Conservation (phyloP, 2,113 vertebrate species). For the Colius striatus region DNA sequence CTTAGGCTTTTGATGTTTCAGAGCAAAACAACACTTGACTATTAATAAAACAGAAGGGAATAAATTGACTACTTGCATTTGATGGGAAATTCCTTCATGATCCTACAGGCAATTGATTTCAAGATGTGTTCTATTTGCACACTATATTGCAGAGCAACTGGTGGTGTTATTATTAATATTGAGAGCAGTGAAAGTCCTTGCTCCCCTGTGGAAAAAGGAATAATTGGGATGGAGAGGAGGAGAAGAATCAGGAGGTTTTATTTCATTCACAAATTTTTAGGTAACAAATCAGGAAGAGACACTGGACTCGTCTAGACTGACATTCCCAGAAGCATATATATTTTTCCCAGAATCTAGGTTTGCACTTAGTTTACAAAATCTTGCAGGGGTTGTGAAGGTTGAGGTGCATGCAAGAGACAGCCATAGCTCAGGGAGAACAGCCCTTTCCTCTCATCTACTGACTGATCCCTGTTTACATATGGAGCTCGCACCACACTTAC, state of each 20-base stretch:
- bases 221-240: background rate
- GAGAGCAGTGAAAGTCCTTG: background rate
- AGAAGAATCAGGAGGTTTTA: background rate
- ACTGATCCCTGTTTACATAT: constrained; percentile 51
- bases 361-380: background rate
- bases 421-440: background rate
- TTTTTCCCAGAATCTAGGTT: background rate
- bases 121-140: background rate
- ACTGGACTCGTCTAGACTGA: background rate
- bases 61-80: background rate
- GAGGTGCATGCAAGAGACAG: background rate
- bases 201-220: background rate
- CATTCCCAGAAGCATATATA: background rate
- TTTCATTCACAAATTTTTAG: background rate
- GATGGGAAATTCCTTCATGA: background rate
- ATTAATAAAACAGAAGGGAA: background rate
- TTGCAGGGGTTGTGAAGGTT: background rate
- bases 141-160: background rate
- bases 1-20: background rate
- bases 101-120: background rate
- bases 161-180: background rate
- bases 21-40: background rate
- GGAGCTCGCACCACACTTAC: constrained; percentile 45
- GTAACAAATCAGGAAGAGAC: background rate
- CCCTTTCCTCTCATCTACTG: constrained; percentile 1